Percentiles rank a stretch among this genome's conserved stretches.
These are phyloP conservation scores for Dryocosmus kuriphilus DNA, from an alignment of 2,888 invertebrate genomes.

Conservation along the genomic window DNA sequence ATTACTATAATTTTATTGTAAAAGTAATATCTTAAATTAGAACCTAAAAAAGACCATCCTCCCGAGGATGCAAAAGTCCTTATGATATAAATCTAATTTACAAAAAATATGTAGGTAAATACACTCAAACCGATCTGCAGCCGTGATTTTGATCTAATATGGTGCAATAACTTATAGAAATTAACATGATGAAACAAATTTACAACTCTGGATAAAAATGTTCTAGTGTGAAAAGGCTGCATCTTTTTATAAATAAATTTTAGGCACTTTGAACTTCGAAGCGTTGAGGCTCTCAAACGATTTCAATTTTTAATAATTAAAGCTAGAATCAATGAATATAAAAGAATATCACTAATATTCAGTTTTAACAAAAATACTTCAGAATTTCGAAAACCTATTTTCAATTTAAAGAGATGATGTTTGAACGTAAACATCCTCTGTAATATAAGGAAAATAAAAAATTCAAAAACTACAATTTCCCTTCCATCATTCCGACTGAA, in stretches of 20 bases:
- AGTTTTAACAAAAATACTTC: not conserved
- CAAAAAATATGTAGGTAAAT: not conserved
- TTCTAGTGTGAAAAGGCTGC: not conserved
- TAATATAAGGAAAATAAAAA: not conserved
- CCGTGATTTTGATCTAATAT: not conserved
- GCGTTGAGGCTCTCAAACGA: not conserved
- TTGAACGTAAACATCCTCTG: not conserved
- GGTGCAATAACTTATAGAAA: not conserved
- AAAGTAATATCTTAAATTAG: not conserved
- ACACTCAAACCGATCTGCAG: not conserved
- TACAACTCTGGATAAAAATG: not conserved
- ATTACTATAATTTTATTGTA: not conserved
- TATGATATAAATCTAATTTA: not conserved
- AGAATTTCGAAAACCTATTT: not conserved
- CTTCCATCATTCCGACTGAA: not conserved
- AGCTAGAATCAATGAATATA: not conserved
- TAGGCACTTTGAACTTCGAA: not conserved
- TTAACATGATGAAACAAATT: not conserved
- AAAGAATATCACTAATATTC: not conserved
- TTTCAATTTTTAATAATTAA: not conserved
- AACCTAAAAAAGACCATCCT: not conserved
- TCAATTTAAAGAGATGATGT: not conserved
- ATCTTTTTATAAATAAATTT: not conserved
- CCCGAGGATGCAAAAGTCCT: not conserved
- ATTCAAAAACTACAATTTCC: not conserved